phyloP scores from a whole-genome alignment of 2,888 invertebrate genomes.

The Xiphydria camelus region DNA sequence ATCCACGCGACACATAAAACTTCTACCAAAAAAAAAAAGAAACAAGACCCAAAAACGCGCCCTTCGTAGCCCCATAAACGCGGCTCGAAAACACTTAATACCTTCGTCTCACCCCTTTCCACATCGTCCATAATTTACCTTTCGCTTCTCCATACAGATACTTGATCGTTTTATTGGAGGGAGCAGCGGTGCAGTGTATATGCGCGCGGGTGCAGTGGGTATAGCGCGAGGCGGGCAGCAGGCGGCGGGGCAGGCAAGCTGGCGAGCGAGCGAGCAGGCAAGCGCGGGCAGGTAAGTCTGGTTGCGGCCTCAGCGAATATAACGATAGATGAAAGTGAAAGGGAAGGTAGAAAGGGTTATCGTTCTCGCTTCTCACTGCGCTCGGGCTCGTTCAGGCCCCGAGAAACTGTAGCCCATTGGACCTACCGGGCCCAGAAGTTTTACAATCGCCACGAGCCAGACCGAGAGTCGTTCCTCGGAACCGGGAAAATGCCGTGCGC shows the following conservation, averaged over 20 bases:
- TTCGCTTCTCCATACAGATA: conserved; percentile 21
- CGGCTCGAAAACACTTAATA: too few species aligned
- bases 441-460: conserved; percentile 40
- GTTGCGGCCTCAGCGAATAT: not conserved
- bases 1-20: too few species aligned
- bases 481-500: conserved; percentile 27
- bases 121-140: conserved; percentile 21
- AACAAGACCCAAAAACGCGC: too few species aligned
- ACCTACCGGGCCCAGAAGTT: conserved; percentile 31
- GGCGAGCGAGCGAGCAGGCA: conserved; percentile 22
- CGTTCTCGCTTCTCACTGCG: conserved; percentile 23
- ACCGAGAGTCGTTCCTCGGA: conserved; percentile 28
- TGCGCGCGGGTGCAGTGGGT: conserved; percentile 2
- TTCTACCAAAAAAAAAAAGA: too few species aligned
- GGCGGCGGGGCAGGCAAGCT: conserved; percentile 23
- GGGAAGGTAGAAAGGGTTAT: conserved; percentile 57
- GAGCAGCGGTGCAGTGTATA: conserved; percentile 11
- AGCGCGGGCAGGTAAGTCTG: conserved; percentile 17
- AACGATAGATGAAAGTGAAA: conserved; percentile 56
- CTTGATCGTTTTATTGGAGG: conserved; percentile 28
- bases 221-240: conserved; percentile 18
- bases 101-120: too few species aligned
- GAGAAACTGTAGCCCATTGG: conserved; percentile 9
- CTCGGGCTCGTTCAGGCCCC: conserved; percentile 15
- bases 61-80: too few species aligned